phyloP scores from a whole-genome alignment of 2,888 invertebrate species.

The Ganaspis brasiliensis region DNA sequence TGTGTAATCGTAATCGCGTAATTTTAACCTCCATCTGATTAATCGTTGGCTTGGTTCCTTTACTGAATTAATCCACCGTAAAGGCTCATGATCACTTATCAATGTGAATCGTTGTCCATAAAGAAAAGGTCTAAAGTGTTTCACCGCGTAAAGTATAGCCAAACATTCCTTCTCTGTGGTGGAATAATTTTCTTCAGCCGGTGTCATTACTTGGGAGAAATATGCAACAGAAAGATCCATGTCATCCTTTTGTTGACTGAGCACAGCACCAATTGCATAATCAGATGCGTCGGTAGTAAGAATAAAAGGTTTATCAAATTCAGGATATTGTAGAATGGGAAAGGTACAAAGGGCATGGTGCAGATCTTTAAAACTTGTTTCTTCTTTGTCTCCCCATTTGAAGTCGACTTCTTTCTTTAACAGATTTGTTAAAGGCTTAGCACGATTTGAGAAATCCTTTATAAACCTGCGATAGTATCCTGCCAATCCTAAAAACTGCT shows the following conservation, averaged over 20 bases:
- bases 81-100: slow-evolving; percentile 39
- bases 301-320: slow-evolving; percentile 44
- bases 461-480: neutral
- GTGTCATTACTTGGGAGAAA: slow-evolving; percentile 30
- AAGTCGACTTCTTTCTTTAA: neutral
- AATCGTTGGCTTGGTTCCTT: neutral
- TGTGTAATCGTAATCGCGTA: too few species aligned
- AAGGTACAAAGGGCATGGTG: neutral
- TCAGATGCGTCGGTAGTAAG: slow-evolving; percentile 48
- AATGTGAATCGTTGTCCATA: slow-evolving; percentile 47
- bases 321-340: slow-evolving; percentile 45
- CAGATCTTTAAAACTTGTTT: neutral
- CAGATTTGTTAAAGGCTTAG: neutral
- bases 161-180: slow-evolving; percentile 47
- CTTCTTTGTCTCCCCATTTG: slow-evolving; percentile 2
- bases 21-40: slow-evolving; percentile 49
- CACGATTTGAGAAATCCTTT: slow-evolving; percentile 3
- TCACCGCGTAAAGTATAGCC: slow-evolving; percentile 20
- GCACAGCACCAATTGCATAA: slow-evolving; percentile 40
- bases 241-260: slow-evolving; percentile 39
- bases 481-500: neutral
- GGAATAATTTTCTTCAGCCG: slow-evolving; percentile 45
- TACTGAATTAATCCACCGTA: neutral
- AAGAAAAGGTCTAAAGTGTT: slow-evolving; percentile 48
- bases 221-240: slow-evolving; percentile 44